Percentiles rank a stretch among this genome's conserved stretches.
Evolutionary conservation across 92 coral and sea anemone genomes (phyloP).

Genomic region (Palythoa grandiflora): DNA sequence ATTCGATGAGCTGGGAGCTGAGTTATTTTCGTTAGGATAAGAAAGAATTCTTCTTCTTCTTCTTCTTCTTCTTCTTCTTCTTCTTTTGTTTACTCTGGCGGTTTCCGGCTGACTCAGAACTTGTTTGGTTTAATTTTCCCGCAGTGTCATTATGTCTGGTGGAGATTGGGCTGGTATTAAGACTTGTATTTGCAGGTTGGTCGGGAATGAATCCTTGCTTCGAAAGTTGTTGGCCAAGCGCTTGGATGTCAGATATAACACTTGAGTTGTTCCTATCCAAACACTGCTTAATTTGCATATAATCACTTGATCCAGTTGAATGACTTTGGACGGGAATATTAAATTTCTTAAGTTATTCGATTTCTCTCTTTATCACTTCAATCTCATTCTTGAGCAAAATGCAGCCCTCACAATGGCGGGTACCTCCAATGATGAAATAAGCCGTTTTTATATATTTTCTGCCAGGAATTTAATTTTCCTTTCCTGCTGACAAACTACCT

Average conservation of each 20-base stretch:
- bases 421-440: neutral
- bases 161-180: neutral
- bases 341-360: neutral
- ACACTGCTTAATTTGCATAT: conserved; percentile 23
- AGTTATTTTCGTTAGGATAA: neutral
- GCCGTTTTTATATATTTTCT: too few species aligned
- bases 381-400: conserved; percentile 18
- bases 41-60: too few species aligned
- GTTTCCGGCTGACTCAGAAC: neutral
- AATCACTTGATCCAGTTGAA: neutral
- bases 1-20: neutral
- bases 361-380: conserved; percentile 10
- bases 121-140: neutral
- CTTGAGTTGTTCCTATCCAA: conserved; percentile 14
- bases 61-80: too few species aligned
- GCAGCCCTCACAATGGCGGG: conserved; percentile 4
- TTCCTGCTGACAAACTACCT: too few species aligned
- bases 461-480: too few species aligned
- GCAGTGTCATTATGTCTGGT: neutral
- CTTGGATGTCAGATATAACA: conserved; percentile 6
- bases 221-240: conserved; percentile 18
- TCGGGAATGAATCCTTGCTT: neutral
- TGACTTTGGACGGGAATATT: conserved; percentile 1
- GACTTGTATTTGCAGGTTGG: conserved; percentile 8
- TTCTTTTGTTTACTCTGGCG: too few species aligned